phyloP scores from a whole-genome alignment of 1,140 invertebrate genomes.

The Temnothorax longispinosus region DNA sequence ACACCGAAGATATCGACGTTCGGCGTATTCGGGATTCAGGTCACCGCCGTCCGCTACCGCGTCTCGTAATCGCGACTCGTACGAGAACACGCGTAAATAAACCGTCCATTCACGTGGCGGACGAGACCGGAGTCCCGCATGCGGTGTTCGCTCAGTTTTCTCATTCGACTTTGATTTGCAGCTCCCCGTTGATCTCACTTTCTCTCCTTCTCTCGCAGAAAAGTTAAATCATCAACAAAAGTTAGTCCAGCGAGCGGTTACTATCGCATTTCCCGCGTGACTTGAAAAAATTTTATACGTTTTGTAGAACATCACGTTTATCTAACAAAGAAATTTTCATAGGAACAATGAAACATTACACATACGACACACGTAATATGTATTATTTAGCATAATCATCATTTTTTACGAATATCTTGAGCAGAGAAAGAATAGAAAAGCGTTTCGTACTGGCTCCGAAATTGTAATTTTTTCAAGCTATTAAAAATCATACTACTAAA shows the following conservation, averaged over 20 bases:
- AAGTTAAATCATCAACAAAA: neutral
- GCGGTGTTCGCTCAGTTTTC: neutral
- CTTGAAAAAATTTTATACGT: neutral
- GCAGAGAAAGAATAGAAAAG: neutral
- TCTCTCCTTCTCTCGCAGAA: neutral
- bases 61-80: slow-evolving; percentile 3
- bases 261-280: neutral
- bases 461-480: neutral
- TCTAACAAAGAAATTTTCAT: neutral
- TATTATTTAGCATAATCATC: neutral
- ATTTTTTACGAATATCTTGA: neutral
- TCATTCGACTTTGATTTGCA: neutral
- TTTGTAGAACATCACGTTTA: neutral
- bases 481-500: neutral
- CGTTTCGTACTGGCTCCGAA: neutral
- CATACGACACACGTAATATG: neutral
- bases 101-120: slow-evolving; percentile 26
- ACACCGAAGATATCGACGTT: slow-evolving; percentile 43
- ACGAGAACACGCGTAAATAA: slow-evolving; percentile 37
- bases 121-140: neutral
- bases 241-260: too few species aligned
- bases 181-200: neutral
- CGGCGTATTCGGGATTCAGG: slow-evolving; percentile 63
- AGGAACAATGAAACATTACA: too few species aligned
- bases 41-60: slow-evolving; percentile 49